Percentiles rank a stretch among this genome's conserved stretches.
phyloP scores from a whole-genome alignment of 2,113 vertebrate genomes.

The Pelvicachromis taeniatus region DNA sequence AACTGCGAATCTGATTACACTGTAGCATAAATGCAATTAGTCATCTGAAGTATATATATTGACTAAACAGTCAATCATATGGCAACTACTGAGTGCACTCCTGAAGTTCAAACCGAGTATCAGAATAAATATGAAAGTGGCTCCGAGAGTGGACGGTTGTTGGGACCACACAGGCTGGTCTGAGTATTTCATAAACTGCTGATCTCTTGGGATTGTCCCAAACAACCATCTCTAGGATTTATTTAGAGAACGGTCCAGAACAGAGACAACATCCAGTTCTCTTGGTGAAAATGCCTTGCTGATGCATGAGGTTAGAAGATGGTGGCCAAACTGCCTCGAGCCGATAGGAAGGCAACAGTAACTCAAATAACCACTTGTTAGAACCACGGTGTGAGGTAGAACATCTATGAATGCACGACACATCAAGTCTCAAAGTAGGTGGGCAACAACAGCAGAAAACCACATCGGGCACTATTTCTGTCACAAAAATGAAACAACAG shows the following conservation, averaged over 20 bases:
- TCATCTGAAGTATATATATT: not conserved
- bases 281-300: not conserved
- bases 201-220: not conserved
- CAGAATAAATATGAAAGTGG: not conserved
- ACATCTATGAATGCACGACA: not conserved
- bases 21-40: not conserved
- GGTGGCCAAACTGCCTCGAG: not conserved
- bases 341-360: not conserved
- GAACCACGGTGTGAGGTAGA: not conserved
- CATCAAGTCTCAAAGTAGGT: not conserved
- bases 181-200: not conserved
- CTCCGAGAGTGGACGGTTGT: not conserved
- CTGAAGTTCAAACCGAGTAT: not conserved
- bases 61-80: fast-evolving
- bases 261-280: not conserved
- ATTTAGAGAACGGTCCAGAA: not conserved
- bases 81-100: not conserved
- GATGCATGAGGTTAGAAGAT: too few species aligned
- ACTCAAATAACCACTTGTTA: not conserved
- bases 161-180: not conserved
- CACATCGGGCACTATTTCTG: not conserved
- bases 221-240: not conserved
- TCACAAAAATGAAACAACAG: not conserved
- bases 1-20: not conserved
- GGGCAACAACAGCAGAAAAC: not conserved